A percentile compares a stretch with the other conserved stretches of the same genome.
Conservation (phyloP, 2,797 vertebrate genomes). For the Poecilia velifera region DNA sequence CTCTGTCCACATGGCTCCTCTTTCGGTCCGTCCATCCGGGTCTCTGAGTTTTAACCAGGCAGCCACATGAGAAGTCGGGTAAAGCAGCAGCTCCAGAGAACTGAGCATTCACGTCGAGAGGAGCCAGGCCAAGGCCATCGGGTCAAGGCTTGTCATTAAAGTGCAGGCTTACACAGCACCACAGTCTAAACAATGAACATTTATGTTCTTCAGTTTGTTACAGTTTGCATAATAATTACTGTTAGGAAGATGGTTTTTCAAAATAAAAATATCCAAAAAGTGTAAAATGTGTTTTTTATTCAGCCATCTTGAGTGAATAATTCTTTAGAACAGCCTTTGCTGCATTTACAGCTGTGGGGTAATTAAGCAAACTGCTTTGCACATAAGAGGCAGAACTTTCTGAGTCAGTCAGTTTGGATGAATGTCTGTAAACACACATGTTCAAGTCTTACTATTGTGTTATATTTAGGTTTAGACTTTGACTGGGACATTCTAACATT, state of each 20-base stretch:
- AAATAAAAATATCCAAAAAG: not conserved
- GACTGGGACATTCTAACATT: not conserved
- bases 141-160: constrained; percentile 27
- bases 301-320: not conserved
- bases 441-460: not conserved
- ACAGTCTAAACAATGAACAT: not conserved
- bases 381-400: not conserved
- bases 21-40: constrained; percentile 57
- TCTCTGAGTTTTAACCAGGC: constrained; percentile 36
- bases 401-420: not conserved
- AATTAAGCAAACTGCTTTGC: not conserved
- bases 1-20: constrained; percentile 66
- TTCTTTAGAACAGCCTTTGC: not conserved
- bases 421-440: not conserved
- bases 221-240: not conserved
- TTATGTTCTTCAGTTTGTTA: not conserved
- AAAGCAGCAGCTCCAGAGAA: constrained; percentile 16
- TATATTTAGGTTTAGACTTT: not conserved
- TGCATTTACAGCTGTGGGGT: not conserved
- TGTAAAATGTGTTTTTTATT: not conserved
- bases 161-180: not conserved
- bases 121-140: constrained; percentile 9
- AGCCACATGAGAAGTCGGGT: constrained; percentile 53
- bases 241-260: not conserved
- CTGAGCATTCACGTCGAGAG: constrained; percentile 18